Evolutionary conservation across 2,888 invertebrate genomes (phyloP), one percentile per base, ranked within the genome.

Genomic region (Diabrotica balteata): DNA sequence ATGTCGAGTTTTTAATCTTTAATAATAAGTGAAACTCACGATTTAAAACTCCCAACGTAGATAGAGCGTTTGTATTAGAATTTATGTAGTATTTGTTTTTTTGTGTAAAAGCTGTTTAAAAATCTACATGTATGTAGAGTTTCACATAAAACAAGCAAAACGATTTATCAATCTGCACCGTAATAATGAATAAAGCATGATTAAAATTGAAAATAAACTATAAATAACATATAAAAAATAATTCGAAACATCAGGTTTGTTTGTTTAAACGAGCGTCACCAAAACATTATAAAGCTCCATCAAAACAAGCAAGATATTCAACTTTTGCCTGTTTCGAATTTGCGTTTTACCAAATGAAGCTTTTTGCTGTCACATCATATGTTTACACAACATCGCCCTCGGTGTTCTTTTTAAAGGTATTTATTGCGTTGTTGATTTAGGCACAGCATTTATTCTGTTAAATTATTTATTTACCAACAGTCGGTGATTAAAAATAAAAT

Each of bases 331-430:
- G 42, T 54, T 54, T n/a, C 54, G 54, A 43, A 43, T 43, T 54
- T 43, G n/a, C 32, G 10, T 43, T 54, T 54, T 54, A 32, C 32
- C 32, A 32, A 32, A 32, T 32, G 32, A 32, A 32, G 32, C 43
- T 54, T 54, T 54, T 43, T 54, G 10, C 54, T n/a, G 54, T 43
- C 42, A 54, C n/a, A 43, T 54, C 54, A 43, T 54, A 54, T 17
- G 43, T 54, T 54, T n/a, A 43, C 42, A 43, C 43, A 43, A 54
- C 54, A 54, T 54, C n/a, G n/a, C 54, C 54, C 54, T n/a, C 7
- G 51, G 54, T 42, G 9, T 8, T 54, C 43, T 43, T 54, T 42
- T 42, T 54, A 54, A 54, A 54, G 43, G 43, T 43, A 43, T 54
- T 54, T 53, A 17, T 43, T 4, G 10, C 42, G 42, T 54, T 54